Conservation (phyloP, 2,797 vertebrate genomes). For the Melanogrammus aeglefinus region DNA sequence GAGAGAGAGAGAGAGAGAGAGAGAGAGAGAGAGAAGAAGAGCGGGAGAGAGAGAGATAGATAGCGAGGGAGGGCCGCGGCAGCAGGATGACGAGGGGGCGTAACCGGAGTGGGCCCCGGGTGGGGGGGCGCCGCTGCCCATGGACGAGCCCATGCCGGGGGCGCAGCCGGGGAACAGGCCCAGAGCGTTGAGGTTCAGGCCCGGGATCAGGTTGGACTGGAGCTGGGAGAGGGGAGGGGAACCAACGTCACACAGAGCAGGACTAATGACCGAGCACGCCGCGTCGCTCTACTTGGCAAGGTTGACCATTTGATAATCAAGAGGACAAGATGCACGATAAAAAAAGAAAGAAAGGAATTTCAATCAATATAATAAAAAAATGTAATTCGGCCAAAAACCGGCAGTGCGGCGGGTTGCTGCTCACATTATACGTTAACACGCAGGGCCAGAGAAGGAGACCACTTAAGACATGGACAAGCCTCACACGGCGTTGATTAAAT, state of each 20-base stretch:
- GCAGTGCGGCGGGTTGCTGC: neutral
- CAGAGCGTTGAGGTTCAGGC: slow-evolving; percentile 95
- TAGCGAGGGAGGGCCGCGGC: too few species aligned
- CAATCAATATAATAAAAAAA: neutral
- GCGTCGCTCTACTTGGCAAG: too few species aligned
- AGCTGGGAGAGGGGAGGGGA: slow-evolving; percentile 76
- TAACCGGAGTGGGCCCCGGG: slow-evolving; percentile 84
- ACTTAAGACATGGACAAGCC: neutral
- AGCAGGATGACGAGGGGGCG: slow-evolving; percentile 75
- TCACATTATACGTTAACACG: neutral
- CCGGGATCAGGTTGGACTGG: slow-evolving; percentile 98
- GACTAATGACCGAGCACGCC: neutral
- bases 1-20: too few species aligned
- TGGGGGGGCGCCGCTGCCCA: slow-evolving; percentile 82
- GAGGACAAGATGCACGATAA: neutral
- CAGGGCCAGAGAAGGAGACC: neutral
- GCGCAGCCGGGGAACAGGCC: slow-evolving; percentile 92
- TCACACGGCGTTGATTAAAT: neutral
- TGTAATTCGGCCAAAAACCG: neutral
- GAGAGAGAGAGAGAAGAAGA: too few species aligned
- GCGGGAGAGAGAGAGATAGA: too few species aligned
- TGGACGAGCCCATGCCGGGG: slow-evolving; percentile 86
- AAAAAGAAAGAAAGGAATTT: neutral
- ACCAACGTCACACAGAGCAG: neutral
- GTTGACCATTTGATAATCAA: neutral